Base-by-base conservation (phyloP, 2,797 vertebrate genomes). In the Triplophysa bombifrons region DNA sequence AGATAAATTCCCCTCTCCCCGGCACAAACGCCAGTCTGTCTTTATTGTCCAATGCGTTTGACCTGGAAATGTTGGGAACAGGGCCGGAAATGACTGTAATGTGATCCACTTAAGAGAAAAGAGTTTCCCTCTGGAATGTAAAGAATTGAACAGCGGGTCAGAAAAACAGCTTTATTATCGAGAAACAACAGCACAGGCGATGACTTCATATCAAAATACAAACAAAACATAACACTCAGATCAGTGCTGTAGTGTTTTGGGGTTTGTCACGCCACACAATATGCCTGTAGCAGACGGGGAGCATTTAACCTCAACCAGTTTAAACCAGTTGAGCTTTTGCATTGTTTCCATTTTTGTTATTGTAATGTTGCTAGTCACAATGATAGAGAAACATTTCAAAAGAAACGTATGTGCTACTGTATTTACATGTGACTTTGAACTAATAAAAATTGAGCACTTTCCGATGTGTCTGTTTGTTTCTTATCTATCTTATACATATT, bases 41-140 rank as follows among this genome's bases (percentile, higher is more conserved):
- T 16, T 50, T 65, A 70, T 76, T 73, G 77, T 48, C 74, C 48
- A 75, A 82, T 74, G 44, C 20, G 56, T 83, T 83, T 82, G 78
- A 73, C 81, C 74, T 53, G 81, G 74, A 85, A 80, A 74, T 66
- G 63, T 66, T 74, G 44, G 5, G 56, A 76, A 66, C 78, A 12
- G 48, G 10, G 66, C 25, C 16, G 82, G 76, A 78, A 70, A 65
- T 56, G 17, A 41, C 69, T n/a, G 71, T 55, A 72, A 66, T 19
- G 80, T 11, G 70, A 65, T 66, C 20, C 17, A 70, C 68, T 77
- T 65, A 34, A 74, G 79, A 80, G 50, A 60, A 74, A 3, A 30
- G 19, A 53, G 60, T 38, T 67, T 72, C 69, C 30, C n/a, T 34
- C 48, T 76, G 58, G 72, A 70, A 65, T 76, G 64, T 71, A 3